Evolutionary conservation across 2,113 vertebrate species (phyloP).

Genomic region (Hystrix cristata): DNA sequence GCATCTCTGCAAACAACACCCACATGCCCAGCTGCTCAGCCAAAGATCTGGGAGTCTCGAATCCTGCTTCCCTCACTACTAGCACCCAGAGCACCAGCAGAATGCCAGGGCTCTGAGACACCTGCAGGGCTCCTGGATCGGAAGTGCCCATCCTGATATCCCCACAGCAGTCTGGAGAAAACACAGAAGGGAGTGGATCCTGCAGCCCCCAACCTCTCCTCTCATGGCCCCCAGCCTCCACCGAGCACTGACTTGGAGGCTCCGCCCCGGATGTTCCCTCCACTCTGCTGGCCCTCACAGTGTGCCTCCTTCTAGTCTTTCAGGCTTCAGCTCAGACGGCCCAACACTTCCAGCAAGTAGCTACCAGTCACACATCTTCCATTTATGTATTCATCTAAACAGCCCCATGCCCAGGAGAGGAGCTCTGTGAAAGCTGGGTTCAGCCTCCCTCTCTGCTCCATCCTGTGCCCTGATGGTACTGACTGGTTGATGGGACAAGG

Average conservation of each 20-base stretch:
- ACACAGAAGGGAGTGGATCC: rapidly evolving
- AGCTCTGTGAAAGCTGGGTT: neutral
- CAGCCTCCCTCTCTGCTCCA: neutral
- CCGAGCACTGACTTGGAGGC: neutral
- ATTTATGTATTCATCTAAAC: neutral
- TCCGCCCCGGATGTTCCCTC: neutral
- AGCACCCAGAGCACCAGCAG: neutral
- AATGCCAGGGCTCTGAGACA: rapidly evolving
- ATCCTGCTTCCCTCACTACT: neutral
- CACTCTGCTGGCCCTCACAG: neutral
- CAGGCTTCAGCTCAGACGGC: neutral
- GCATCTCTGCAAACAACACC: neutral
- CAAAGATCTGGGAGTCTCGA: rapidly evolving
- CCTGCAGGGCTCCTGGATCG: rapidly evolving
- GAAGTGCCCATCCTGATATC: neutral
- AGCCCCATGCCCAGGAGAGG: neutral
- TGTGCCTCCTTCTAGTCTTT: rapidly evolving
- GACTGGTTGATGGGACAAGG: rapidly evolving
- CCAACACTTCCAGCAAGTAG: neutral
- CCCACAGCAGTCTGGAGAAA: neutral
- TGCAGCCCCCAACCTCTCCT: neutral
- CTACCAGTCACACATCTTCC: neutral
- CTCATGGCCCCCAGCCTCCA: rapidly evolving
- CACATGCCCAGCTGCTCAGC: too few relatives aligned
- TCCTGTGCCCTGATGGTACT: rapidly evolving